These are phyloP conservation scores for Resseliella maxima DNA, from an alignment of 2,888 invertebrate species.

Conservation along the genomic window DNA sequence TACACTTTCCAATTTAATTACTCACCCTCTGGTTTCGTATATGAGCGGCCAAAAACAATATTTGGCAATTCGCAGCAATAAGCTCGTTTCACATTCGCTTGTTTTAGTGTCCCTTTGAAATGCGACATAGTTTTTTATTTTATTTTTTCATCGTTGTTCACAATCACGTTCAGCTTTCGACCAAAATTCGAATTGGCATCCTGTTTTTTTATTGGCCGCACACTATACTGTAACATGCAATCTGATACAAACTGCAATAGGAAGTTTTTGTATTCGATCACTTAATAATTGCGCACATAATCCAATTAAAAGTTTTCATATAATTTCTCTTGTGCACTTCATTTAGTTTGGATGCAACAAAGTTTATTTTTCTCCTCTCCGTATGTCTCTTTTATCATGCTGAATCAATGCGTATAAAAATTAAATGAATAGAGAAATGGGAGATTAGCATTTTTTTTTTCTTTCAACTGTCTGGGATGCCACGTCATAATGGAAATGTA, in stretches of 20 bases:
- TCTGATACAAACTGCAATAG: neutral
- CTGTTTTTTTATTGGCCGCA: too few relatives aligned
- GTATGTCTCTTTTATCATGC: neutral
- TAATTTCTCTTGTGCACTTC: neutral
- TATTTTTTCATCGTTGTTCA: too few relatives aligned
- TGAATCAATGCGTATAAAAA: neutral
- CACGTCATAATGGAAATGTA: neutral
- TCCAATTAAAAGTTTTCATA: slow-evolving; percentile 42
- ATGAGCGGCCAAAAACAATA: neutral
- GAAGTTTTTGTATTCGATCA: slow-evolving; percentile 38
- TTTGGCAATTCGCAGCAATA: too few relatives aligned
- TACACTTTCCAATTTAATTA: slow-evolving; percentile 14
- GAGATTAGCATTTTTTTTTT: neutral
- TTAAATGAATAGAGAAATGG: neutral
- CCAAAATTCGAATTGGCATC: too few relatives aligned
- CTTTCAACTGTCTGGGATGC: too few relatives aligned
- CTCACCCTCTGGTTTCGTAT: neutral
- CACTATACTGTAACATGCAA: neutral
- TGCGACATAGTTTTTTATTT: too few relatives aligned
- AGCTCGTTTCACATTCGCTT: too few relatives aligned
- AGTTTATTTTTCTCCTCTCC: neutral
- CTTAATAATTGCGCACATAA: slow-evolving; percentile 52
- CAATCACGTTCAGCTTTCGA: too few relatives aligned
- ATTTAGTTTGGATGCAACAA: neutral
- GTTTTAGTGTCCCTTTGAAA: too few relatives aligned